Percentiles rank a stretch among this genome's conserved stretches.
Conservation (phyloP, 2,113 vertebrate species). For the Regulus satrapa region DNA sequence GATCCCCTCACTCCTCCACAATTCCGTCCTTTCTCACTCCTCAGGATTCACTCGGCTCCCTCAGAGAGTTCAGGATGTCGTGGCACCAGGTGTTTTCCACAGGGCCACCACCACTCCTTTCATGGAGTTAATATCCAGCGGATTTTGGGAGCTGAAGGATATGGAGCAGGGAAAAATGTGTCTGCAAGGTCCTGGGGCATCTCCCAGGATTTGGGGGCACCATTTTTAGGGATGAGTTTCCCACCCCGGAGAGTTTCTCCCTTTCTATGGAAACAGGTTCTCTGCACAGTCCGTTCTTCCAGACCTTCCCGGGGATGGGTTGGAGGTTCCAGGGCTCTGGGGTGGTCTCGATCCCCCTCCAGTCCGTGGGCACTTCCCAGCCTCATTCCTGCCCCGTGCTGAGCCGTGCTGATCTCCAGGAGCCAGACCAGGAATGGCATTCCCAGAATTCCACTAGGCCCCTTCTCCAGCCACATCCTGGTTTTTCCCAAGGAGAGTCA, state of each 20-base stretch:
- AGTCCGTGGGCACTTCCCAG: fast-evolving
- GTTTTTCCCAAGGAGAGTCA: not conserved
- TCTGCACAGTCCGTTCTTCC: not conserved
- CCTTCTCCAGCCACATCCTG: not conserved
- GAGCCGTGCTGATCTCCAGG: not conserved
- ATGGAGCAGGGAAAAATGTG: not conserved
- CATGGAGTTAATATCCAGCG: not conserved
- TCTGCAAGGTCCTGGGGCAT: not conserved
- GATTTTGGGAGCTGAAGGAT: not conserved
- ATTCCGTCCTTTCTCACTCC: not conserved
- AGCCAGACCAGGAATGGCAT: not conserved
- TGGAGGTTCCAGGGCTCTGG: not conserved
- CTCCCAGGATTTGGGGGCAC: fast-evolving
- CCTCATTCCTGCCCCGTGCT: not conserved
- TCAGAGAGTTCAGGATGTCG: not conserved
- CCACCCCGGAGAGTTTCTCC: not conserved
- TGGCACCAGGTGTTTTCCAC: not conserved
- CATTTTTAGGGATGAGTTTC: not conserved
- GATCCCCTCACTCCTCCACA: not conserved
- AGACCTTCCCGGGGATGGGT: not conserved
- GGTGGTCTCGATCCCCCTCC: not conserved
- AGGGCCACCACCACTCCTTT: not conserved
- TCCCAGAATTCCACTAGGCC: not conserved
- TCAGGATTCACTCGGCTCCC: not conserved
- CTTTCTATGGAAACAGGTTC: not conserved